Evolutionary conservation across 2,797 vertebrate genomes (phyloP).

Genomic region (Pipistrellus pipistrellus): DNA sequence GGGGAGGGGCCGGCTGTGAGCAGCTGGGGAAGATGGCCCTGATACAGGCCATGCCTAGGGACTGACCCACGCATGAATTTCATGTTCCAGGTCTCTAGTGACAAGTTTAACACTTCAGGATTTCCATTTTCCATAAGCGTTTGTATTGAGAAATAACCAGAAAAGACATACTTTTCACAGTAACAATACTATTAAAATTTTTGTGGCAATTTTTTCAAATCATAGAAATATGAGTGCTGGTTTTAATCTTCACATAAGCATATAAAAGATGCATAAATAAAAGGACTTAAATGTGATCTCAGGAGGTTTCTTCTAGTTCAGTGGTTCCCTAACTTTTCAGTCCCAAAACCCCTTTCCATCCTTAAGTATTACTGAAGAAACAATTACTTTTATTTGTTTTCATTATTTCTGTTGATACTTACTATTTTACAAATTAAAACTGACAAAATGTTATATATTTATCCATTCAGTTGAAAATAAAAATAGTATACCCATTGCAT

Average conservation of each 20-base stretch:
- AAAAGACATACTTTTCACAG: conserved; percentile 43
- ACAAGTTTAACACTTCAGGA: conserved; percentile 28
- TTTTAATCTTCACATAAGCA: conserved; percentile 67
- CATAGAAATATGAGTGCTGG: conserved; percentile 56
- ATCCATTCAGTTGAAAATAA: neutral
- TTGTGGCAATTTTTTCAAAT: conserved; percentile 32
- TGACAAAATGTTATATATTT: neutral
- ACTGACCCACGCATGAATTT: too few species aligned
- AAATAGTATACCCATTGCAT: neutral
- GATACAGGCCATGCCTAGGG: too few species aligned
- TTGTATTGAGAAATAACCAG: neutral
- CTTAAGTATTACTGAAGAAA: conserved; percentile 10
- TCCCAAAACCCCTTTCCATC: neutral
- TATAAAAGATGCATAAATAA: conserved; percentile 41
- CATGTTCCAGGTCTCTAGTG: neutral
- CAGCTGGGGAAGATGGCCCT: too few species aligned
- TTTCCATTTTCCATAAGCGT: conserved; percentile 46
- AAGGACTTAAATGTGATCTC: neutral
- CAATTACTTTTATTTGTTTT: conserved; percentile 18
- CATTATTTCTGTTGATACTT: conserved; percentile 1
- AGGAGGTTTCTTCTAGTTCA: neutral
- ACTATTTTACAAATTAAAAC: conserved; percentile 35
- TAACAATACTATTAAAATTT: neutral
- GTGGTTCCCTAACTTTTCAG: neutral
- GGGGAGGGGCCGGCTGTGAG: too few species aligned